These are phyloP conservation scores for Desmodus rotundus DNA, from an alignment of 2,113 vertebrate species.

Conservation along the genomic window DNA sequence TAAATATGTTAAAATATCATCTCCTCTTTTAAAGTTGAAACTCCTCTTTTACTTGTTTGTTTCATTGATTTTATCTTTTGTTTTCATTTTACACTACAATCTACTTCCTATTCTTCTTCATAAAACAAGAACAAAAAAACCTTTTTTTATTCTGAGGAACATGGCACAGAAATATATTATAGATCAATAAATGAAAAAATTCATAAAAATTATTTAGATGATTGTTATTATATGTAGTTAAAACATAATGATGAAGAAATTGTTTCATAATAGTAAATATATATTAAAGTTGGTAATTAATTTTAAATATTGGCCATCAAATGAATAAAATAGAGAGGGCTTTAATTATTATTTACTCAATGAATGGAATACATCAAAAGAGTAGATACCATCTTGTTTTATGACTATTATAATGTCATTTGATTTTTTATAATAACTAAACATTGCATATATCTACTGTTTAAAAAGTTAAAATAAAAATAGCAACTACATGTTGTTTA, in stretches of 20 bases:
- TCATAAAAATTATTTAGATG: not conserved
- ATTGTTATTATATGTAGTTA: not conserved
- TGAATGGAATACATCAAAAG: not conserved
- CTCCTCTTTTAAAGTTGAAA: not conserved
- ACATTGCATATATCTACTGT: not conserved
- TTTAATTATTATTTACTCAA: not conserved
- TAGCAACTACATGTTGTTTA: too few relatives aligned
- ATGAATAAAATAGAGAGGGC: not conserved
- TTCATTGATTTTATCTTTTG: not conserved
- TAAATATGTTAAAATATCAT: not conserved
- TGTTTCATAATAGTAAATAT: not conserved
- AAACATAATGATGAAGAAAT: not conserved
- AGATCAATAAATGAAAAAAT: not conserved
- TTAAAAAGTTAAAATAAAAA: not conserved
- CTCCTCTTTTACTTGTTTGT: not conserved
- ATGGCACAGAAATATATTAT: not conserved
- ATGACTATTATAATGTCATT: not conserved
- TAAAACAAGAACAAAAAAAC: not conserved
- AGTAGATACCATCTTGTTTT: not conserved
- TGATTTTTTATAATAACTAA: not conserved
- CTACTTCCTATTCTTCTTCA: not conserved
- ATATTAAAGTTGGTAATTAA: not conserved
- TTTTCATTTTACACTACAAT: too few relatives aligned
- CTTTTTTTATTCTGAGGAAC: not conserved
- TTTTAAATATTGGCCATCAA: not conserved